These are phyloP conservation scores for Scomber colias DNA, from an alignment of 2,113 vertebrate species.

Conservation along the genomic window DNA sequence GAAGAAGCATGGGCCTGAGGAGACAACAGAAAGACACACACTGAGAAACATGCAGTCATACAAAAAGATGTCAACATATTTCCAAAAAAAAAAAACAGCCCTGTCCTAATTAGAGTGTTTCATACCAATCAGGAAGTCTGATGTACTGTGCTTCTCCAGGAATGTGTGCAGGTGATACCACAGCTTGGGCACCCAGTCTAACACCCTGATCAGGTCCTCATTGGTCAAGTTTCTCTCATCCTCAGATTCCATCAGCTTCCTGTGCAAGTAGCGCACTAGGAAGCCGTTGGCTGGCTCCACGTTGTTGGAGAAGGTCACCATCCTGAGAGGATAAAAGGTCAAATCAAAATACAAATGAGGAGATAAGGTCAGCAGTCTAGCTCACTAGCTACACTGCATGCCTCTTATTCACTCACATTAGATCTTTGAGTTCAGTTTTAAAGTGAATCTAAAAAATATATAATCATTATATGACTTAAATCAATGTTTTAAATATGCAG, in stretches of 20 bases:
- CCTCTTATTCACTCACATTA: not conserved
- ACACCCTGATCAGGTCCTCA: slow-evolving; percentile 92
- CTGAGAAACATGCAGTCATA: not conserved
- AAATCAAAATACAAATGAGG: not conserved
- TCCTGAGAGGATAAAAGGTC: slow-evolving; percentile 78
- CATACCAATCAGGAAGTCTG: slow-evolving; percentile 97
- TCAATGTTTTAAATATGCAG: too few species aligned
- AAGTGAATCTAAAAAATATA: too few species aligned
- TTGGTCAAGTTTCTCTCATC: slow-evolving; percentile 90
- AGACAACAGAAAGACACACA: not conserved
- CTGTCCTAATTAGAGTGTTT: not conserved
- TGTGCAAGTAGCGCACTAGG: slow-evolving; percentile 94
- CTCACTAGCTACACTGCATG: not conserved
- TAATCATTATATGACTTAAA: too few species aligned
- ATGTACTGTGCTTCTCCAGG: slow-evolving; percentile 98
- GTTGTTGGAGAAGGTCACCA: slow-evolving; percentile 98
- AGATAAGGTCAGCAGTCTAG: not conserved
- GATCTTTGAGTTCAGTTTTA: not conserved
- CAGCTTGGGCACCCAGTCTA: slow-evolving; percentile 98
- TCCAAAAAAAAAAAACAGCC: not conserved
- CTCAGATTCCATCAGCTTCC: slow-evolving; percentile 96
- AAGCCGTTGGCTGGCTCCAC: slow-evolving; percentile 98
- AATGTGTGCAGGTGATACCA: slow-evolving; percentile 99
- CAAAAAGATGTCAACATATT: not conserved
- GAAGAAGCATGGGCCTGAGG: slow-evolving; percentile 96